Evolutionary conservation across 2,113 vertebrate genomes (phyloP), one percentile per base, ranked within the genome.

Genomic region (Balaeniceps rex): DNA sequence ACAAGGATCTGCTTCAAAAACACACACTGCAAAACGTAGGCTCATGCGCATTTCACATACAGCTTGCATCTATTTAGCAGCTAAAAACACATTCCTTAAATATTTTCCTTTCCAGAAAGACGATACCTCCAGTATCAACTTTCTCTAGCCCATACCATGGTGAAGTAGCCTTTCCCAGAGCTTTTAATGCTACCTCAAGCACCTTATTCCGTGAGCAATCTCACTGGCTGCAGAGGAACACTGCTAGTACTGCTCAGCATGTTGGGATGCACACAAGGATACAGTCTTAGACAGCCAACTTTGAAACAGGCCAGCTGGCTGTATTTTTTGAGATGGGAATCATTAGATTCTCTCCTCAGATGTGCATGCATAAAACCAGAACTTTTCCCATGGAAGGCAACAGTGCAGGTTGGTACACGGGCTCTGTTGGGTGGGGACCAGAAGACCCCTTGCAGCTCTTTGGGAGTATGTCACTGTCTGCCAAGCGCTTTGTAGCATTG

Each of bases 101-200:
- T 93, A 86, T 75, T 94, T 95, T 93, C 68, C 85, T 88, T 87
- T 83, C 71, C 64, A 83, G 90, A 96, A 88, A 87, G 58, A 75
- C 60, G 80, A 87, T 34, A 90, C 24, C 55, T 88, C 55, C 60
- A 64, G 64, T 49, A 66, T 69, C 51, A 80, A 42, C 72, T 83
- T 86, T 55, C 31, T 28, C 52, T 77, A 74, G 71, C 46, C 44
- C 29, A 38, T 21, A 54, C 26, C 24, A 49, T 1, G 42, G 68
- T 29, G 17, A 80, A 91, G 14, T 14, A 65, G 55, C 68, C 68
- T 78, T 94, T 91, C 23, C 31, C 58, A 85, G 25, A 87, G 66
- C 18, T 83, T 91, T 71, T 57, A 68, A 51, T 57, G 72, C 60
- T 51, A 42, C 26, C 49, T 66, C 74, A 76, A 63, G 52, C 40